Evolutionary conservation across 2,113 vertebrate genomes (phyloP), one percentile per base, ranked within the genome.

Genomic region (Empidonax traillii): DNA sequence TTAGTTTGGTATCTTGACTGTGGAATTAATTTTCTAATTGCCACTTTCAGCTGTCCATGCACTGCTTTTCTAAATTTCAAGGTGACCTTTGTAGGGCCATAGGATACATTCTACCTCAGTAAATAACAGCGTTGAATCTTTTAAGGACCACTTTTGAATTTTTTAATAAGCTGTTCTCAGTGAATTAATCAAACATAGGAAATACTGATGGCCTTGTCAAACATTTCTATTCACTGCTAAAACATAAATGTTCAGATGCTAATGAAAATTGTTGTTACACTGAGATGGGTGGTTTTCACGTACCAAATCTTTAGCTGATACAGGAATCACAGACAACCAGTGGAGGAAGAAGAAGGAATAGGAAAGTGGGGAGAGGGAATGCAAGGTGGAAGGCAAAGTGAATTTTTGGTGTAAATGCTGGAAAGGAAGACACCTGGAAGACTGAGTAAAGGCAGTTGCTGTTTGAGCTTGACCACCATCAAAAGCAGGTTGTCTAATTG

Each of bases 21-120:
- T 11, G 28, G 78, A 94, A 90, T 91, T 95, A 93, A 94, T 96
- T 95, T 87, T 85, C 49, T 90, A 85, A 82, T 76, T 68, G 39
- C 53, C 71, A 77, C 68, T 91, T 96, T 94, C 78, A 53, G 31
- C 17, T 77, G 62, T 27, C 31, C 82, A 39, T 1, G 14, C 39
- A 80, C n/a, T 46, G 21, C 63, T 66, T 80, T 65, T 84, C 30
- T 87, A 71, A 68, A 94, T 87, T 84, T 95, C 79, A 88, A 63
- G 72, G 66, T 95, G 75, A 95, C 72, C 33, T 83, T 86, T 90
- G 8, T 67, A 74, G 23, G 10, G 22, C 39, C 14, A 28, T 18
- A 74, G 23, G n/a, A 92, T 82, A 63, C 15, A 44, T 90, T 59
- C 63, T 74, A 39, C 6, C 10, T 67, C 2, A 0, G 19, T 59